Base-by-base conservation (phyloP, 2,888 invertebrate species). In the Plagodis dolabraria region DNA sequence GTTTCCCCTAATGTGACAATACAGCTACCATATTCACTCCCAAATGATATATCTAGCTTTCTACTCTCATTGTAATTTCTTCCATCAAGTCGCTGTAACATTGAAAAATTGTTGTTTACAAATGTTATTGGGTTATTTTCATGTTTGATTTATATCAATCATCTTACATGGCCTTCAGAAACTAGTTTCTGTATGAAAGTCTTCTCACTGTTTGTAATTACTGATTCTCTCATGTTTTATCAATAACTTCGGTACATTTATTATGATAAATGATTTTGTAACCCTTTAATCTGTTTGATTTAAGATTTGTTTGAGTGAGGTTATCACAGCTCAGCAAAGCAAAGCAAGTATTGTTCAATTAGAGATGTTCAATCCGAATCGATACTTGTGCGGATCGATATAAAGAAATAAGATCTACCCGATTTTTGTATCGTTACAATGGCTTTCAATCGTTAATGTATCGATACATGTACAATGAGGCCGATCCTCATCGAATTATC, bases 21-120 rank as follows among this genome's bases (percentile, higher is more conserved):
- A 74, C 96, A 97, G 70, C 95, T 95, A 44, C 98, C 98, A 94
- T 96, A 97, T 67, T 96, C 96, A n/a, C 95, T 94, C 12, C 97
- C 97, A 85, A 96, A 97, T 68, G 94, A 91, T 62, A 98, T 95
- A 70, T 94, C 90, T 11, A 97, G 82, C 35, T 94, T 90, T 68
- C 98, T 93, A 65, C 95, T 95, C 81, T 97, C 97, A 72, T 95
- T 93, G 64, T 95, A 94, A 70, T 92, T 93, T 74, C 98, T 93
- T 5, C 97, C 97, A 93, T 98, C 98, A 68, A 97, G 87, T 57
- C 98, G 94, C 96, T 97, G 78, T 67, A 94, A 89, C 52, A 47
- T 22, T 22, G 22, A 22, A 9, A 55, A 42, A 0, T 10, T 7
- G 1, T 35, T 36, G 35, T 45, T 42, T 49, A 44, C 36, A 7